These are phyloP conservation scores for Sturmia bella DNA, from an alignment of 2,888 invertebrate genomes.

Conservation along the genomic window DNA sequence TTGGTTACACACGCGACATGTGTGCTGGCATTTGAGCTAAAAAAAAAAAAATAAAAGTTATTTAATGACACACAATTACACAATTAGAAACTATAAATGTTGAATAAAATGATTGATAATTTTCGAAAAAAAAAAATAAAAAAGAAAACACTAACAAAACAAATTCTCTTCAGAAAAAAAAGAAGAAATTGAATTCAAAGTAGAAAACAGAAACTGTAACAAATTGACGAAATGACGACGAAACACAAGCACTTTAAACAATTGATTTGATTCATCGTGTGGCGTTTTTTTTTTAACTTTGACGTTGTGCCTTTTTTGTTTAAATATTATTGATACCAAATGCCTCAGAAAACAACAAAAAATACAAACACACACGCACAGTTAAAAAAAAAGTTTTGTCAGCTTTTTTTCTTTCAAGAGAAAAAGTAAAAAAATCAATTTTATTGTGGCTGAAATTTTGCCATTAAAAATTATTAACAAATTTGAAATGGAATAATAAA, in stretches of 20 bases:
- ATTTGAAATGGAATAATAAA: no score
- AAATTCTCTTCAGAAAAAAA: neutral
- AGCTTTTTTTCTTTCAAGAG: no score
- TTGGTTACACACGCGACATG: slow-evolving; percentile 5
- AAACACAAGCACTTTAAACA: no score
- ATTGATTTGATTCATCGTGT: slow-evolving; percentile 42
- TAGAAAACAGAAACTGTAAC: neutral
- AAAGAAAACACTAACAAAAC: neutral
- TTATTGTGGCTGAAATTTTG: no score
- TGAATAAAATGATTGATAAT: slow-evolving; percentile 34
- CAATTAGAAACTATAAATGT: neutral
- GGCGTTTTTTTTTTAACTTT: slow-evolving; percentile 24
- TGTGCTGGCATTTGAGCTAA: neutral
- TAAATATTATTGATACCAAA: no score
- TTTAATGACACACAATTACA: slow-evolving; percentile 8
- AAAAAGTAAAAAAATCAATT: no score
- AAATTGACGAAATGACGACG: neutral
- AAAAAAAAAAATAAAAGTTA: neutral
- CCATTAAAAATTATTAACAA: no score
- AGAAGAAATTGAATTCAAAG: neutral
- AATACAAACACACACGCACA: no score
- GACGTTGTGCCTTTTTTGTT: no score
- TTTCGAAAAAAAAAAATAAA: neutral
- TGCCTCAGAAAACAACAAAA: no score
- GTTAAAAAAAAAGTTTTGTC: no score